These are phyloP conservation scores for Deilephila elpenor DNA, from an alignment of 2,888 invertebrate genomes.

Conservation along the genomic window DNA sequence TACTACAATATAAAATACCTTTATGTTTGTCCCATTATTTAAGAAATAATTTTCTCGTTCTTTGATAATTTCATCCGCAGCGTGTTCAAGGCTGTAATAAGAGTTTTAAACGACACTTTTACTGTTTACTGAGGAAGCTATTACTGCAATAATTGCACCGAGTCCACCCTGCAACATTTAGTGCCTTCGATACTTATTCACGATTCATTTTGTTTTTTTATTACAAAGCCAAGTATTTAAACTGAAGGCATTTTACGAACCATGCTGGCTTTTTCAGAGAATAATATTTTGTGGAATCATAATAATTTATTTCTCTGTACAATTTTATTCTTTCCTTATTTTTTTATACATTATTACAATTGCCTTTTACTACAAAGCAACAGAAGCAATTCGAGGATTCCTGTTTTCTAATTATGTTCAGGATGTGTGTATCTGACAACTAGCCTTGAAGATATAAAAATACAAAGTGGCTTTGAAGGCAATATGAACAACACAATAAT, in stretches of 20 bases:
- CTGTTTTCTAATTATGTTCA: background rate
- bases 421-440: background rate
- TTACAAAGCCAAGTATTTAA: background rate
- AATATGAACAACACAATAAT: background rate
- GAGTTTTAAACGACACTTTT: background rate
- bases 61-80: background rate
- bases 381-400: background rate
- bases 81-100: background rate
- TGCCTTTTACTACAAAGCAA: background rate
- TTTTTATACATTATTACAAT: too few species aligned
- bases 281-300: too few species aligned
- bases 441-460: background rate
- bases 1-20: too few species aligned
- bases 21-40: too few species aligned
- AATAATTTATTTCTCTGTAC: too few species aligned
- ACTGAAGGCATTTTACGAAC: background rate
- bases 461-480: background rate
- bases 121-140: background rate
- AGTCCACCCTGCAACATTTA: background rate
- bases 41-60: too few species aligned
- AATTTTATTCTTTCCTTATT: too few species aligned
- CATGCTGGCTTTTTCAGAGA: too few species aligned
- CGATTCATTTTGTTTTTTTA: background rate
- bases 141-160: conserved; percentile 10
- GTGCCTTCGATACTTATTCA: background rate